Conservation (phyloP, 2,113 vertebrate species). For the Halcyon senegalensis region DNA sequence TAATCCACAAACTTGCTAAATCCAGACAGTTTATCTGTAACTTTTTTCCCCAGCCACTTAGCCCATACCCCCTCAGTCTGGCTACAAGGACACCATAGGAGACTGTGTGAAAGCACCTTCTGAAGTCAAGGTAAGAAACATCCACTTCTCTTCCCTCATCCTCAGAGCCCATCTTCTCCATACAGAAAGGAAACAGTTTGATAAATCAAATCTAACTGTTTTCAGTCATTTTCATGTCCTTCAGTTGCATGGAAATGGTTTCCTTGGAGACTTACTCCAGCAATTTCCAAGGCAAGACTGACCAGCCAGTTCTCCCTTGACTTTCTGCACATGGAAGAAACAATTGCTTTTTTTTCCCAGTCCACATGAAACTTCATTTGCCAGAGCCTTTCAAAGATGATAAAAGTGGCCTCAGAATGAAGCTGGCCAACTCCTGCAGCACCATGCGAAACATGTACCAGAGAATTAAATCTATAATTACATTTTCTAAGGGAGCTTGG, state of each 20-base stretch:
- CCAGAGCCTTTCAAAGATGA: not conserved
- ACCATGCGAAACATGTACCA: not conserved
- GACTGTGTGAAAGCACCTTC: not conserved
- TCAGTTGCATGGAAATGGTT: fast-evolving
- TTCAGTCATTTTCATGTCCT: not conserved
- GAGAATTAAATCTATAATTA: constrained; percentile 36
- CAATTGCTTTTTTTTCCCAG: not conserved
- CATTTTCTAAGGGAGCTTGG: constrained; percentile 6
- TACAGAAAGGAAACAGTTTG: not conserved
- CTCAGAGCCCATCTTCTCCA: not conserved
- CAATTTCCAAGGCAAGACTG: not conserved
- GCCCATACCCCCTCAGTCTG: fast-evolving
- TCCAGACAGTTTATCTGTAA: not conserved
- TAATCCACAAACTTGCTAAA: not conserved
- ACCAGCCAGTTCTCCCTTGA: not conserved
- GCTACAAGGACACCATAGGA: not conserved
- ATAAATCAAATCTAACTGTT: not conserved
- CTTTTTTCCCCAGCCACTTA: not conserved
- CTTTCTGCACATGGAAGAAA: not conserved
- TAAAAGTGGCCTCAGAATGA: not conserved
- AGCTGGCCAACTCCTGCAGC: not conserved
- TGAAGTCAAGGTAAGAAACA: not conserved
- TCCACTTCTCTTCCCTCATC: fast-evolving
- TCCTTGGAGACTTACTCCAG: not conserved
- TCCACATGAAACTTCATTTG: fast-evolving